Percentiles rank a stretch among this genome's conserved stretches.
Evolutionary conservation across 2,113 vertebrate species (phyloP).

Genomic region (Galemys pyrenaicus): DNA sequence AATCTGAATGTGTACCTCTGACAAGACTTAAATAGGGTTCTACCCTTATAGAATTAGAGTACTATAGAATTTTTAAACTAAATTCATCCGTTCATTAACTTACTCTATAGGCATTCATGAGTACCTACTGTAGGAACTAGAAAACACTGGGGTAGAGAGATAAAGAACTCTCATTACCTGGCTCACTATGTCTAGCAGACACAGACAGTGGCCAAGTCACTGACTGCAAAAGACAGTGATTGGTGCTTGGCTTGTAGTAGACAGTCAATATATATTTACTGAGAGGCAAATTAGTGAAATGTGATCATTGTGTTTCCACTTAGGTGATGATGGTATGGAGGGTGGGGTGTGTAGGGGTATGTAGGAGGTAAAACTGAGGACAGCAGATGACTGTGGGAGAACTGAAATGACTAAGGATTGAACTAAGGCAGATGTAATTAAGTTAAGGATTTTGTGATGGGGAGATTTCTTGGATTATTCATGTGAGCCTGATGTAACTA

Average conservation of each 20-base stretch:
- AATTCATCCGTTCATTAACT: background rate
- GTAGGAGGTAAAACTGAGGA: background rate
- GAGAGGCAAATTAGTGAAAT: background rate
- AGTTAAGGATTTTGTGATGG: background rate
- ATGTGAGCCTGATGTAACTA: background rate
- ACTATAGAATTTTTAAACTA: background rate
- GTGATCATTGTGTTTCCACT: background rate
- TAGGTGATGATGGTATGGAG: background rate
- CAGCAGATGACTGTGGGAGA: background rate
- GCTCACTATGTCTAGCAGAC: background rate
- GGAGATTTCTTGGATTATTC: background rate
- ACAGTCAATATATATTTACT: background rate
- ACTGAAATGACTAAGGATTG: background rate
- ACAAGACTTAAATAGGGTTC: slow-evolving; percentile 4
- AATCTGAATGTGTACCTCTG: background rate
- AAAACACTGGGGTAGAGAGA: background rate
- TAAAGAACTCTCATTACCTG: background rate
- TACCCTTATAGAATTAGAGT: background rate
- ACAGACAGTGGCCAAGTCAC: background rate
- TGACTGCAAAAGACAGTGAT: background rate
- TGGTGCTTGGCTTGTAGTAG: background rate
- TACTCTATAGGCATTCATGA: background rate
- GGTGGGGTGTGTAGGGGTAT: background rate
- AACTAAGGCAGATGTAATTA: background rate
- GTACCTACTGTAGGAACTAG: background rate